A percentile compares a stretch with the other conserved stretches of the same genome.
Evolutionary conservation across 2,113 vertebrate genomes (phyloP).

Genomic region (Cryptoleucopteryx plumbea): DNA sequence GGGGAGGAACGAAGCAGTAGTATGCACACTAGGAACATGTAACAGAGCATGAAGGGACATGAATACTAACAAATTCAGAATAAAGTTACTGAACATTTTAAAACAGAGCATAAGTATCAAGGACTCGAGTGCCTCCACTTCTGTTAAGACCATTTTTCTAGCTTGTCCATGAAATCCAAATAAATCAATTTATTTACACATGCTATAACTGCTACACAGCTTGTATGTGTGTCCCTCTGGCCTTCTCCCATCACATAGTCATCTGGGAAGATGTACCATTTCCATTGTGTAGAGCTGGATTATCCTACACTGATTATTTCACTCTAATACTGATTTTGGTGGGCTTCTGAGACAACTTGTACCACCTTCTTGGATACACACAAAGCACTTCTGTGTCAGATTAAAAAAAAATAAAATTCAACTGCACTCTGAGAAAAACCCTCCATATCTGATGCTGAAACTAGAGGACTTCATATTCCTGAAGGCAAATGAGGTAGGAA

Average conservation of each 20-base stretch:
- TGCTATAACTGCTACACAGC: not conserved
- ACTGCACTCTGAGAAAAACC: not conserved
- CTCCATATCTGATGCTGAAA: not conserved
- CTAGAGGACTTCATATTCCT: not conserved
- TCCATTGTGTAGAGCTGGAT: not conserved
- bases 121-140: not conserved
- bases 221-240: not conserved
- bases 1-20: not conserved
- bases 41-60: not conserved
- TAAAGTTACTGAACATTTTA: not conserved
- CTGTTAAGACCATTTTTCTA: not conserved
- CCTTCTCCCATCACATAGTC: not conserved
- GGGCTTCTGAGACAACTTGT: not conserved
- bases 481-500: not conserved
- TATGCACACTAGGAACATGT: not conserved
- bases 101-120: not conserved
- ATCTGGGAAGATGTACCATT: not conserved
- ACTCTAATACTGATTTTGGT: not conserved
- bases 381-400: not conserved
- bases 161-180: not conserved
- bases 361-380: not conserved
- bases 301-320: not conserved
- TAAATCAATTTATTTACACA: not conserved
- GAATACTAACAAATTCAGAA: not conserved
- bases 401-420: not conserved